A percentile compares a stretch with the other conserved stretches of the same genome.
Evolutionary conservation across 2,797 vertebrate species (phyloP).

Genomic region (Poeciliopsis infans): DNA sequence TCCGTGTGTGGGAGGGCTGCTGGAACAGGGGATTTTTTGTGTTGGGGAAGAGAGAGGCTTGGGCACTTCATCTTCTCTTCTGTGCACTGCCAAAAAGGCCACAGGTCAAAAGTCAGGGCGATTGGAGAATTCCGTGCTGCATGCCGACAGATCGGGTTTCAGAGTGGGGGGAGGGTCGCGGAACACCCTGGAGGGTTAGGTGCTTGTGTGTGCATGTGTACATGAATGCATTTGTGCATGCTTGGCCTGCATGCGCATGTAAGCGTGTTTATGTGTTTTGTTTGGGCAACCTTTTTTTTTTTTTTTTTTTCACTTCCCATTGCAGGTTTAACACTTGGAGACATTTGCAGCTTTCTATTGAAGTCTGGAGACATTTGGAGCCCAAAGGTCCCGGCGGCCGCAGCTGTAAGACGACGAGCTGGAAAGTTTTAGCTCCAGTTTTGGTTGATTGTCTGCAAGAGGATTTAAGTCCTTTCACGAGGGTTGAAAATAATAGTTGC

Average conservation of each 20-base stretch:
- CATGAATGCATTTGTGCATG: constrained; percentile 20
- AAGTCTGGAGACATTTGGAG: constrained; percentile 59
- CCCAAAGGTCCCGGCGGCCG: constrained; percentile 31
- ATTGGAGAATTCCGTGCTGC: constrained; percentile 87
- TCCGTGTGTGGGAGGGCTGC: constrained; percentile 75
- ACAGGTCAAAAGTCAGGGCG: constrained; percentile 89
- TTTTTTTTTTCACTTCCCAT: constrained; percentile 59
- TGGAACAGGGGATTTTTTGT: constrained; percentile 88
- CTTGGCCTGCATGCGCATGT: constrained; percentile 8
- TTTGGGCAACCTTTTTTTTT: constrained; percentile 58
- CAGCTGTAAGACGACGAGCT: constrained; percentile 42
- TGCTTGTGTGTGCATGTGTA: constrained; percentile 62
- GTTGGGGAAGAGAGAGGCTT: constrained; percentile 80
- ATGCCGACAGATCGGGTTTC: constrained; percentile 88
- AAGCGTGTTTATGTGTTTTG: constrained; percentile 65
- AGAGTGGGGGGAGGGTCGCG: constrained; percentile 75
- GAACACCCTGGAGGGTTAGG: constrained; percentile 80
- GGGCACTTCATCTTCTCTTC: constrained; percentile 89
- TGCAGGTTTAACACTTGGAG: constrained; percentile 53
- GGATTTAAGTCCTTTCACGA: constrained; percentile 7
- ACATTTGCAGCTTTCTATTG: constrained; percentile 68
- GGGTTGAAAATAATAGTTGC: not conserved
- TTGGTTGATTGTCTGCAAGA: constrained; percentile 18
- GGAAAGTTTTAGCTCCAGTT: constrained; percentile 52
- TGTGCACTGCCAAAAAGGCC: constrained; percentile 86